These are phyloP conservation scores for Steinernema carpocapsae DNA, from an alignment of 2,888 invertebrate genomes.

Conservation along the genomic window DNA sequence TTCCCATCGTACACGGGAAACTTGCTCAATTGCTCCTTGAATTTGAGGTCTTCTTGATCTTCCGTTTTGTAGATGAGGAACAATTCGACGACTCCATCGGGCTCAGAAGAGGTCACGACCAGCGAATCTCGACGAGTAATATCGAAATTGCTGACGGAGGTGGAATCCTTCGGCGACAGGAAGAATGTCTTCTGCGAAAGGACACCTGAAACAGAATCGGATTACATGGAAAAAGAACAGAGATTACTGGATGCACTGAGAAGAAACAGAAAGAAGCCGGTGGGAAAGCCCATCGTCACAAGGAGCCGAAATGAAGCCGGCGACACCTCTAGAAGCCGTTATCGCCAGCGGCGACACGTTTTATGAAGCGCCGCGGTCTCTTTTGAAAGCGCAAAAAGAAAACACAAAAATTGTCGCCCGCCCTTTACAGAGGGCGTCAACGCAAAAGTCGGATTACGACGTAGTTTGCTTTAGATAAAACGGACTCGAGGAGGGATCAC, in stretches of 20 bases:
- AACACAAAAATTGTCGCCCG: too few relatives aligned
- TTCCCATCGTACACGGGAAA: background rate
- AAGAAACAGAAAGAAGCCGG: background rate
- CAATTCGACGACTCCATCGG: background rate
- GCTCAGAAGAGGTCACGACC: background rate
- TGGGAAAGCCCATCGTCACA: background rate
- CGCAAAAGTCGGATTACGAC: too few relatives aligned
- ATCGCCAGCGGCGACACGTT: background rate
- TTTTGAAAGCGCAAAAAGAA: too few relatives aligned
- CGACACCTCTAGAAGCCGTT: background rate
- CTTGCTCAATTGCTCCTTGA: too few relatives aligned
- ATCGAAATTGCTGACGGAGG: background rate
- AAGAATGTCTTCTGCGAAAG: background rate
- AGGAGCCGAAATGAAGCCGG: background rate
- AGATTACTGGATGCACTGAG: background rate
- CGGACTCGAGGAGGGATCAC: too few relatives aligned
- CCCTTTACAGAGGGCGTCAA: too few relatives aligned
- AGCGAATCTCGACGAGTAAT: background rate
- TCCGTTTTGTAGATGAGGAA: background rate
- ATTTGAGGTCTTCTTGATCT: background rate
- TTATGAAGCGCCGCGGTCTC: too few relatives aligned
- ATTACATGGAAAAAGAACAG: background rate
- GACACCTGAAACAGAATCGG: background rate
- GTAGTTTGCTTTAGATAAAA: too few relatives aligned
- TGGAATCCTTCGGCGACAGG: background rate